Percentiles rank a stretch among this genome's conserved stretches.
Evolutionary conservation across 2,113 vertebrate species (phyloP).

Genomic region (Hippopotamus amphibius): DNA sequence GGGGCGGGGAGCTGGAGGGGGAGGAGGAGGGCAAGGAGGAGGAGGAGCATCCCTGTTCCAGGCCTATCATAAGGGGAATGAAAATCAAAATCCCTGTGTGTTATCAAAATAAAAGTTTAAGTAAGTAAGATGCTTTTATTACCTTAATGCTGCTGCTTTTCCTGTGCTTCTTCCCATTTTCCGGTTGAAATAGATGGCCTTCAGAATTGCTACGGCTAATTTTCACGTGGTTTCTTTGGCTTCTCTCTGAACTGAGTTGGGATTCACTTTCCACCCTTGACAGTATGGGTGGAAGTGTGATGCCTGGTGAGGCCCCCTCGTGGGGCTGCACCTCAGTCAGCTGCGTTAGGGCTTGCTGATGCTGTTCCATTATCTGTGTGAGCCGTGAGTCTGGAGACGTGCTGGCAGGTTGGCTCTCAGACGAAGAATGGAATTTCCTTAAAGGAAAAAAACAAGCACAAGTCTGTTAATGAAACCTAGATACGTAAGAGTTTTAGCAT

Average conservation of each 20-base stretch:
- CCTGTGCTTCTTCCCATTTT: slow-evolving; percentile 85
- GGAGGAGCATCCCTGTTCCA: neutral
- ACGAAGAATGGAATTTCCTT: slow-evolving; percentile 67
- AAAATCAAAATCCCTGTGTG: neutral
- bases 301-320: neutral
- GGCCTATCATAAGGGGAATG: neutral
- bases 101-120: neutral
- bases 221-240: slow-evolving; percentile 36
- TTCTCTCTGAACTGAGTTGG: slow-evolving; percentile 47
- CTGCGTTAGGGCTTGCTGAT: slow-evolving; percentile 23
- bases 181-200: slow-evolving; percentile 86
- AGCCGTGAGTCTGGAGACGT: slow-evolving; percentile 61
- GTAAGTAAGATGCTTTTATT: slow-evolving; percentile 25
- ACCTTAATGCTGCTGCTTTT: slow-evolving; percentile 88
- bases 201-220: slow-evolving; percentile 85
- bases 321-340: slow-evolving; percentile 70
- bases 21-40: neutral
- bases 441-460: neutral
- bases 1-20: neutral
- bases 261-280: slow-evolving; percentile 66
- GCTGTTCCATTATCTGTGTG: slow-evolving; percentile 37
- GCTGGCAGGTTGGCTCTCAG: slow-evolving; percentile 35
- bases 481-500: neutral
- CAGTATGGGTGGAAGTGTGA: slow-evolving; percentile 86
- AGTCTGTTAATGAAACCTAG: neutral